Conservation (phyloP, 1,140 invertebrate genomes). For the Zaprionus capensis region DNA sequence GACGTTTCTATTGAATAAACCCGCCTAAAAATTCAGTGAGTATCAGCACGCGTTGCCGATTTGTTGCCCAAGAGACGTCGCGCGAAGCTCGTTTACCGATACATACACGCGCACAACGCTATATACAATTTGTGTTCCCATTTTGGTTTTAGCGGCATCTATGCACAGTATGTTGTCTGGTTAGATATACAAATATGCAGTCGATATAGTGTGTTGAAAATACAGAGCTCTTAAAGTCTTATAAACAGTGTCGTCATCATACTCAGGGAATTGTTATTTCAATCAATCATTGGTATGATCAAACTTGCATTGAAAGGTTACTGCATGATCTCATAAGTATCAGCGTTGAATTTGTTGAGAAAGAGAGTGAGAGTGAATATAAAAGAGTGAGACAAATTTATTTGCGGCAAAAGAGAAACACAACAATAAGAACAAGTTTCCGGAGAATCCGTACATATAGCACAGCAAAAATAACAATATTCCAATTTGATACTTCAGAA, state of each 20-base stretch:
- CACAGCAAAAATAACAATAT: background rate
- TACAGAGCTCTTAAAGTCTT: background rate
- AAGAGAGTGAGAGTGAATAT: conserved; percentile 9
- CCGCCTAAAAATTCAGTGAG: no score
- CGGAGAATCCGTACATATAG: background rate
- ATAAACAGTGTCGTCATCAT: conserved; percentile 22
- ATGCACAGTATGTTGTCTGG: no score
- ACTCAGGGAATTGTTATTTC: conserved; percentile 1
- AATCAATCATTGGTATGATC: conserved; percentile 10
- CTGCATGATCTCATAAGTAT: conserved; percentile 37
- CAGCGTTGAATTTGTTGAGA: conserved; percentile 1
- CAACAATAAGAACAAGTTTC: conserved; percentile 47
- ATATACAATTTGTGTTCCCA: no score
- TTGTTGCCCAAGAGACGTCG: no score
- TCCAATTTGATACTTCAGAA: conserved; percentile 23
- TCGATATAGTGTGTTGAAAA: no score
- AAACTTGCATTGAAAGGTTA: conserved; percentile 8
- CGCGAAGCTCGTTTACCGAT: no score
- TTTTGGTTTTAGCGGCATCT: no score
- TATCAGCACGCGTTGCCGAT: no score
- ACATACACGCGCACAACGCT: no score
- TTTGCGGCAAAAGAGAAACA: background rate
- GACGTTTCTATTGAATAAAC: no score
- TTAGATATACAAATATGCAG: no score
- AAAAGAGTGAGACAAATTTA: background rate